These are phyloP conservation scores for Drosophila limbata DNA, from an alignment of 2,888 invertebrate species.

Conservation along the genomic window DNA sequence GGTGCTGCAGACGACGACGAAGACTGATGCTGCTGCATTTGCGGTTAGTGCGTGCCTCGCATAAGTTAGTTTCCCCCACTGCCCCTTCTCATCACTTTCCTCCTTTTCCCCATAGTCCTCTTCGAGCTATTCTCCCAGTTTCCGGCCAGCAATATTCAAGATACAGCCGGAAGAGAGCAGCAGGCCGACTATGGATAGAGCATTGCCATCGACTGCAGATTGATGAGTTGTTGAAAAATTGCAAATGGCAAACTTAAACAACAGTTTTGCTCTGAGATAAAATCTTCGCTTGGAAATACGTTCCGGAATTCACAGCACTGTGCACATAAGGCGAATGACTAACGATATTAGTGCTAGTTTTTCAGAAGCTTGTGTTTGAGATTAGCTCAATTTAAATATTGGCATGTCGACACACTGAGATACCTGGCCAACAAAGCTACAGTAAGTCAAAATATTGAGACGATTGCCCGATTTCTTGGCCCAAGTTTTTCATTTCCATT, in stretches of 20 bases:
- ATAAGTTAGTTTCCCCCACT: constrained; percentile 67
- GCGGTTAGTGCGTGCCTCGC: constrained; percentile 80
- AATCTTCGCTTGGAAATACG: constrained; percentile 22
- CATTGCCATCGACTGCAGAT: constrained; percentile 70
- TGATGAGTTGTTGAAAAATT: constrained; percentile 80
- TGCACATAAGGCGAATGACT: constrained; percentile 50
- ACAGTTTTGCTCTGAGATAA: constrained; percentile 63
- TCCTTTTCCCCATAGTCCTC: neutral
- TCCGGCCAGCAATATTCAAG: constrained; percentile 32
- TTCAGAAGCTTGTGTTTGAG: constrained; percentile 4
- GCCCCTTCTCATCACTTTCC: neutral
- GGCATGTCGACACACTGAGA: constrained; percentile 3
- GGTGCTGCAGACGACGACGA: constrained; percentile 69
- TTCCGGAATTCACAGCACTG: constrained; percentile 43
- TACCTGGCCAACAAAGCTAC: neutral
- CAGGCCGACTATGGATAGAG: constrained; percentile 39
- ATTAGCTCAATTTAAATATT: constrained; percentile 23
- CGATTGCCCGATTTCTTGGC: neutral
- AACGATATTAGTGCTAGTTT: constrained; percentile 41
- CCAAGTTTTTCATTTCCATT: neutral
- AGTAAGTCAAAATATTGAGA: neutral
- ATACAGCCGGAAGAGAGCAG: constrained; percentile 40
- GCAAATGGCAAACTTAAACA: constrained; percentile 81
- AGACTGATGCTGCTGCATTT: constrained; percentile 80
- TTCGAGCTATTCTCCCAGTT: constrained; percentile 9